phyloP scores from a whole-genome alignment of 1,140 invertebrate species.

The Drosophila pandora region DNA sequence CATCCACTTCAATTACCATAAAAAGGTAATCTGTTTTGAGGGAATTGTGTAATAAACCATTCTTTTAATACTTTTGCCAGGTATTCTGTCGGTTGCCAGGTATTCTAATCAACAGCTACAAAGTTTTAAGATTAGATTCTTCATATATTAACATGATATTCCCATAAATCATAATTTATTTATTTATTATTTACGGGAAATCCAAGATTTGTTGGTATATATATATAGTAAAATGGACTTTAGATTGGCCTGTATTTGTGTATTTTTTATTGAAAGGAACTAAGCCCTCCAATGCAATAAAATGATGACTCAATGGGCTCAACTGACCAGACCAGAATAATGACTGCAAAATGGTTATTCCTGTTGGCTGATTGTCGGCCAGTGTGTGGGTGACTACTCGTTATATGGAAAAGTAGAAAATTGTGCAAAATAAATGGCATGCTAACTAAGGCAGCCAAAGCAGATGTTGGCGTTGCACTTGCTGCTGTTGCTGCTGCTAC shows the following conservation, averaged over 20 bases:
- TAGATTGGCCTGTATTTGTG: background rate
- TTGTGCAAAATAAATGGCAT: constrained; percentile 40
- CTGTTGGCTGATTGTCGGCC: too few relatives aligned
- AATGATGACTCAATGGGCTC: background rate
- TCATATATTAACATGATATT: constrained; percentile 25
- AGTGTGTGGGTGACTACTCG: constrained; percentile 28
- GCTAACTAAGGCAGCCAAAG: constrained; percentile 22
- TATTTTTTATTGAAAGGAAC: background rate
- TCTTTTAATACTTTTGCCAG: too few relatives aligned
- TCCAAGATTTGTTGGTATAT: background rate
- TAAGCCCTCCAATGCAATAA: background rate
- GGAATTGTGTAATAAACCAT: too few relatives aligned
- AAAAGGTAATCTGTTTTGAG: too few relatives aligned
- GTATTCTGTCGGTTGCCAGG: constrained; percentile 11
- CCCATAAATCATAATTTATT: background rate
- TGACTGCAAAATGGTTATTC: background rate
- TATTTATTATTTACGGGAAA: constrained; percentile 5
- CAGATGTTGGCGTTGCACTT: constrained; percentile 8
- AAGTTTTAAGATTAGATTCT: constrained; percentile 36
- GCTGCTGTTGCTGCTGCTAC: constrained; percentile 26
- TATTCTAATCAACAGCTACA: constrained; percentile 15
- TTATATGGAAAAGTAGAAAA: constrained; percentile 38
- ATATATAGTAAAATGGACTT: background rate
- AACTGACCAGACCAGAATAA: background rate
- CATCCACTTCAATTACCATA: too few relatives aligned